Evolutionary conservation across 2,888 invertebrate genomes (phyloP).

Genomic region (Pollenia griseotomentosa): DNA sequence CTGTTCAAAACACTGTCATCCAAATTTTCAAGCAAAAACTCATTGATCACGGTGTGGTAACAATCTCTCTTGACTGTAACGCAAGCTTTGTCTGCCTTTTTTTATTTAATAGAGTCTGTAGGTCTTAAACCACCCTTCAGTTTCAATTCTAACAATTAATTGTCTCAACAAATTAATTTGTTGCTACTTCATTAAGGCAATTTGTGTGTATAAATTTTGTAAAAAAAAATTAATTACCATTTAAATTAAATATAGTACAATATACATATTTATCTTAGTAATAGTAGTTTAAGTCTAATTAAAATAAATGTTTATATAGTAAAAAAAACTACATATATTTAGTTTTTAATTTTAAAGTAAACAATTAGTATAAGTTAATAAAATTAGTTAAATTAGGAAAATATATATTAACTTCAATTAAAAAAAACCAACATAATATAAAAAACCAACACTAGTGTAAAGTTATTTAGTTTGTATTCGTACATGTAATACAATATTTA

Average conservation of each 20-base stretch:
- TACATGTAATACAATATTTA: neutral
- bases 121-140: no score
- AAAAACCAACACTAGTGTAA: conserved; percentile 17
- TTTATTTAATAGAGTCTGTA: no score
- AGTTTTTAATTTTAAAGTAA: neutral
- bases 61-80: no score
- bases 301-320: conserved; percentile 40
- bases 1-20: no score
- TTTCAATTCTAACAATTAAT: no score
- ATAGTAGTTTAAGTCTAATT: conserved; percentile 19
- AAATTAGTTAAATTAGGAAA: conserved; percentile 19
- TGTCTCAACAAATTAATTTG: neutral
- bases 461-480: conserved; percentile 47
- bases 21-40: no score
- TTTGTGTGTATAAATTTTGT: conserved; percentile 2
- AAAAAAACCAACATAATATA: conserved; percentile 1
- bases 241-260: conserved; percentile 35
- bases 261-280: conserved; percentile 42
- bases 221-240: conserved; percentile 12
- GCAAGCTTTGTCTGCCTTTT: no score
- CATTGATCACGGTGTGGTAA: no score
- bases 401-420: neutral
- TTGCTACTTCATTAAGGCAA: neutral
- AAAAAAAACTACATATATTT: conserved; percentile 33
- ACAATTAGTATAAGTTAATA: conserved; percentile 44